A percentile compares a stretch with the other conserved stretches of the same genome.
phyloP scores from a whole-genome alignment of 2,113 vertebrate species.

The Typhlomys cinereus region DNA sequence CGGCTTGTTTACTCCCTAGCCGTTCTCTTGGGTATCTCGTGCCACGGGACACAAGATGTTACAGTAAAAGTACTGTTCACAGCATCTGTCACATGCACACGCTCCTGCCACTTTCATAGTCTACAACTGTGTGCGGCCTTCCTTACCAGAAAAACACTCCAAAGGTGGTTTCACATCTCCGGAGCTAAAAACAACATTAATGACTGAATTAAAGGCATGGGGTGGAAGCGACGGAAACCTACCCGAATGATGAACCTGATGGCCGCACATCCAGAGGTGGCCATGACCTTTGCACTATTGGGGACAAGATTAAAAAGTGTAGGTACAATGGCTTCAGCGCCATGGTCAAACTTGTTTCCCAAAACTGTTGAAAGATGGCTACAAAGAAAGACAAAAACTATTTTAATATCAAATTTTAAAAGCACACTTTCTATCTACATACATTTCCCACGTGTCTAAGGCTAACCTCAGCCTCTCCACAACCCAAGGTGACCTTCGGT shows the following conservation, averaged over 20 bases:
- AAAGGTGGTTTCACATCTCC: not conserved
- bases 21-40: not conserved
- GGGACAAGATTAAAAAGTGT: conserved; percentile 98
- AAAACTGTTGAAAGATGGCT: conserved; percentile 95
- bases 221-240: conserved; percentile 58
- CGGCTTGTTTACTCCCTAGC: not conserved
- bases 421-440: not conserved
- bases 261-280: conserved; percentile 94
- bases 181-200: not conserved
- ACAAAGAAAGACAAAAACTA: conserved; percentile 57
- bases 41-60: too few species aligned
- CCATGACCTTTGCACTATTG: conserved; percentile 98
- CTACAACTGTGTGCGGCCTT: not conserved
- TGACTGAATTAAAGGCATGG: not conserved
- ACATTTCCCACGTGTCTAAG: not conserved
- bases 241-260: conserved; percentile 98
- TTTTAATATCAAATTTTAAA: conserved; percentile 19
- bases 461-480: not conserved
- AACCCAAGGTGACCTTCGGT: not conserved
- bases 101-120: conserved; percentile 14
- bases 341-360: conserved; percentile 98
- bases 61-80: not conserved
- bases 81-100: not conserved
- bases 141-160: conserved; percentile 19
- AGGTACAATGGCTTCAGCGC: conserved; percentile 97